Percentiles rank a stretch among this genome's conserved stretches.
Evolutionary conservation across 2,888 invertebrate genomes (phyloP).

Genomic region (Epinotia nisella): DNA sequence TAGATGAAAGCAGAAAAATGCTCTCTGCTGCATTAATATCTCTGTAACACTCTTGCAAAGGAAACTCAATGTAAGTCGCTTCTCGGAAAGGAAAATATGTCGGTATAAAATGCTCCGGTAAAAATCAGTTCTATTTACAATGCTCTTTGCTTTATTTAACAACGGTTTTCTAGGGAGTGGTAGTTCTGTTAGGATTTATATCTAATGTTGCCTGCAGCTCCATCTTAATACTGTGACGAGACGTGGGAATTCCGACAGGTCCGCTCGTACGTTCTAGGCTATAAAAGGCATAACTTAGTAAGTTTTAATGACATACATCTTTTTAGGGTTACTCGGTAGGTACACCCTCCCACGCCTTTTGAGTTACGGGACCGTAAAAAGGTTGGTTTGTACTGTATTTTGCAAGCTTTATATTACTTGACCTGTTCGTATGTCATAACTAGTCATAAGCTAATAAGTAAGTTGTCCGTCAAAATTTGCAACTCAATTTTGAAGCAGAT

Average conservation of each 20-base stretch:
- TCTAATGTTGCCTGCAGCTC: slow-evolving; percentile 9
- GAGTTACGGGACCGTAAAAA: no score
- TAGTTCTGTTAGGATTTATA: slow-evolving; percentile 6
- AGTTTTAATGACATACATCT: not conserved
- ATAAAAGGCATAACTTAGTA: not conserved
- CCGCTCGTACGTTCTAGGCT: not conserved
- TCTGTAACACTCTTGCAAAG: slow-evolving; percentile 11
- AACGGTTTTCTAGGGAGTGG: slow-evolving; percentile 2
- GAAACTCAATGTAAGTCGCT: slow-evolving; percentile 16
- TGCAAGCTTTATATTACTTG: no score
- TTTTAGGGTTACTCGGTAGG: not conserved
- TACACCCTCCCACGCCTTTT: not conserved
- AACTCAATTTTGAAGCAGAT: no score
- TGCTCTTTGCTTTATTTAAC: not conserved
- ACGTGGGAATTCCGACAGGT: slow-evolving; percentile 1
- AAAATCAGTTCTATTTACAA: not conserved
- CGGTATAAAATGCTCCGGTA: not conserved
- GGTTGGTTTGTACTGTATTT: no score
- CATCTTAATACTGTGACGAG: slow-evolving; percentile 14
- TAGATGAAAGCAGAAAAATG: slow-evolving; percentile 23
- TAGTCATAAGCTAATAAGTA: no score
- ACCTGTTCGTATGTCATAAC: no score
- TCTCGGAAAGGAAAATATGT: slow-evolving; percentile 13
- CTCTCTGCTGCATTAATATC: slow-evolving; percentile 4
- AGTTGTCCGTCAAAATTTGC: no score